Conservation (phyloP, 2,113 vertebrate genomes). For the Platysternon megacephalum region DNA sequence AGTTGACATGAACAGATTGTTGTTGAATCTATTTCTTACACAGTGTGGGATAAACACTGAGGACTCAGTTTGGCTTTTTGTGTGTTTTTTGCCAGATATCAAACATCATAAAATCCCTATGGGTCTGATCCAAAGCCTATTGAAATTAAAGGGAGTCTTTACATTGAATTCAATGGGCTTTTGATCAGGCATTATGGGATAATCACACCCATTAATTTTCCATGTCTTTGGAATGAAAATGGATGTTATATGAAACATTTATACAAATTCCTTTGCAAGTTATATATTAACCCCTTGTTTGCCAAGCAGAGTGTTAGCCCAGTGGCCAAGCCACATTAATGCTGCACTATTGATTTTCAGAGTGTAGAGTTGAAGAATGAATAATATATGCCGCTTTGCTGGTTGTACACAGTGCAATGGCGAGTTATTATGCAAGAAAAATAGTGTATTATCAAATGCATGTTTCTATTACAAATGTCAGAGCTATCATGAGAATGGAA, state of each 20-base stretch:
- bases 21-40: slow-evolving; percentile 28
- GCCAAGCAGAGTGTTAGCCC: neutral
- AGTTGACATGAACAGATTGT: neutral
- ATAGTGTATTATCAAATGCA: neutral
- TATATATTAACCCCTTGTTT: neutral
- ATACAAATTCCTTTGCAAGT: neutral
- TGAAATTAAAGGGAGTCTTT: slow-evolving; percentile 31
- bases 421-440: neutral
- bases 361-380: neutral
- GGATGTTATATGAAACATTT: neutral
- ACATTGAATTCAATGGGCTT: neutral
- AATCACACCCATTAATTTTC: neutral
- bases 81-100: neutral
- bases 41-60: neutral
- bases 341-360: neutral
- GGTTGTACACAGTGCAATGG: neutral
- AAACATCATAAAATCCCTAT: slow-evolving; percentile 17
- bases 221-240: neutral
- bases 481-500: neutral
- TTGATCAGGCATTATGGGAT: neutral
- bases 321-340: neutral
- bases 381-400: neutral
- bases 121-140: slow-evolving; percentile 42
- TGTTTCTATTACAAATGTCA: neutral
- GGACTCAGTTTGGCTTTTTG: neutral